phyloP scores from a whole-genome alignment of 2,888 invertebrate species.

The Nebria salina region DNA sequence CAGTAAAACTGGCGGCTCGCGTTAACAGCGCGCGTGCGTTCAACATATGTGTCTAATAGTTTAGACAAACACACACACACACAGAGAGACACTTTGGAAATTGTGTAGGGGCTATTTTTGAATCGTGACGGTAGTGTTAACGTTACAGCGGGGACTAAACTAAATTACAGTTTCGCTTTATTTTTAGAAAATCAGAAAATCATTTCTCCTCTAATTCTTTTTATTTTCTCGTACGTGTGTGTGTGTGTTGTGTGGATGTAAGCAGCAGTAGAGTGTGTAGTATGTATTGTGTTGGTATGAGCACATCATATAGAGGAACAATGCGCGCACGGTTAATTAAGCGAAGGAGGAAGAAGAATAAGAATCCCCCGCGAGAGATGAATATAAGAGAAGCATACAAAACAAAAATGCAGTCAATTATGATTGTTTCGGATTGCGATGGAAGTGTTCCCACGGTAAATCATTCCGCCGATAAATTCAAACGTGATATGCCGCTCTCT shows the following conservation, averaged over 20 bases:
- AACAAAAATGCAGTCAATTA: conserved; percentile 46
- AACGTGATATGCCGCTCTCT: conserved; percentile 21
- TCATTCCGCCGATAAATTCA: conserved; percentile 46
- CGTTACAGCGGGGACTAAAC: too few relatives aligned
- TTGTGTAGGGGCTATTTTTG: too few relatives aligned
- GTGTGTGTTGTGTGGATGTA: too few relatives aligned
- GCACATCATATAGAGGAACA: neutral
- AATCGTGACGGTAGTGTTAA: too few relatives aligned
- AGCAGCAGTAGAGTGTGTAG: too few relatives aligned
- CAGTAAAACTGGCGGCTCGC: conserved; percentile 42
- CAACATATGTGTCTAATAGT: too few relatives aligned
- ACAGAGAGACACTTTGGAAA: too few relatives aligned
- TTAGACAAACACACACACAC: too few relatives aligned
- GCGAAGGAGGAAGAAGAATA: conserved; percentile 10
- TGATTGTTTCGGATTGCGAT: conserved; percentile 45
- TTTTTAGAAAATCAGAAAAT: too few relatives aligned
- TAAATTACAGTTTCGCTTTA: too few relatives aligned
- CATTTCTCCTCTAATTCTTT: too few relatives aligned
- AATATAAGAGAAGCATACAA: conserved; percentile 33
- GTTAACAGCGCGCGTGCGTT: conserved; percentile 30
- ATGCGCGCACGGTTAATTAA: conserved; percentile 39
- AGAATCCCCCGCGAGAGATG: conserved; percentile 2
- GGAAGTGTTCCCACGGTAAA: conserved; percentile 45
- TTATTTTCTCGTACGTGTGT: too few relatives aligned
- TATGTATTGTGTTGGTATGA: neutral